These are phyloP conservation scores for Aphaenogaster rudis DNA, from an alignment of 1,140 invertebrate genomes.

Conservation along the genomic window DNA sequence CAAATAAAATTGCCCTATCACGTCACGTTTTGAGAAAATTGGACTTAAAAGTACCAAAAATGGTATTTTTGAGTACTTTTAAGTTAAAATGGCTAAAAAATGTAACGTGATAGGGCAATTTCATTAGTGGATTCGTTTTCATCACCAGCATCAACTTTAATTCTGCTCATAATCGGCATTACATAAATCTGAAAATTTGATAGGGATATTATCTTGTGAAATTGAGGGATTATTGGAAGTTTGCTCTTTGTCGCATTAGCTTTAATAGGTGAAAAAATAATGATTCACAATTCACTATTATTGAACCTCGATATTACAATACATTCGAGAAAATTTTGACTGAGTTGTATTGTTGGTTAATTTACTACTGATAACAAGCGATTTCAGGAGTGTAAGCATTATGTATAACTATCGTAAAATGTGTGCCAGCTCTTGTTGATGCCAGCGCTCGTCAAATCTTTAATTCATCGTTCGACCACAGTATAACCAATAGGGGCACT, in stretches of 20 bases:
- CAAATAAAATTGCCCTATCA: too few species aligned
- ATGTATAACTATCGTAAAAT: slow-evolving; percentile 1
- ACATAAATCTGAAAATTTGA: slow-evolving; percentile 21
- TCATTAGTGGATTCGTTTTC: too few species aligned
- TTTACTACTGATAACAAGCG: not conserved
- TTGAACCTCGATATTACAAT: not conserved
- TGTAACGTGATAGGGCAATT: slow-evolving; percentile 45
- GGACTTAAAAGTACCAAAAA: slow-evolving; percentile 15
- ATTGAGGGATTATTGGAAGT: not conserved
- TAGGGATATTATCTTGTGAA: not conserved
- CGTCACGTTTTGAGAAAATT: too few species aligned
- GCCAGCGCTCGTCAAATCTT: slow-evolving; percentile 28
- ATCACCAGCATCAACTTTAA: slow-evolving; percentile 31
- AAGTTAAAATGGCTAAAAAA: too few species aligned
- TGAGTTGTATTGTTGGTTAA: slow-evolving; percentile 1
- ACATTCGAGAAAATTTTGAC: not conserved
- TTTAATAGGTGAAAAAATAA: not conserved
- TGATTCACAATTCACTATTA: not conserved
- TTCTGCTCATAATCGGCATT: not conserved
- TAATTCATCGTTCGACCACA: not conserved
- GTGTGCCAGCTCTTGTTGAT: not conserved
- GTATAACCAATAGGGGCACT: too few species aligned
- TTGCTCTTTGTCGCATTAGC: not conserved
- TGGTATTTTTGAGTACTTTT: not conserved
- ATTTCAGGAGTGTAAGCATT: not conserved